Evolutionary conservation across 2,888 invertebrate genomes (phyloP), one percentile per base, ranked within the genome.

Genomic region (Troides oblongomaculatus): DNA sequence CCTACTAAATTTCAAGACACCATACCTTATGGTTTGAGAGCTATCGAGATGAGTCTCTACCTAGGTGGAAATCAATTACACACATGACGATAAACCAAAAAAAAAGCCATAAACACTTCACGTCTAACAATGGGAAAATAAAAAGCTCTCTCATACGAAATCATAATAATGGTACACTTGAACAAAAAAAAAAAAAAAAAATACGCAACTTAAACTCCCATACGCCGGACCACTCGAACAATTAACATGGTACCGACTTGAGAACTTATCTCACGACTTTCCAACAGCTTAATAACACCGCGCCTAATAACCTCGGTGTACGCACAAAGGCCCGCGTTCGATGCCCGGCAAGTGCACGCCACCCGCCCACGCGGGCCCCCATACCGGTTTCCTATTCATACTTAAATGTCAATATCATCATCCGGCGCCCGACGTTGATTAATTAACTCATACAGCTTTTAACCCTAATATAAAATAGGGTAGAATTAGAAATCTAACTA

Each of bases 331-430:
- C 17, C 66, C 63, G 66, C 59, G 69, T 69, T 72, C 62, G 70
- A 71, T 68, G 21, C 67, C 73, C 73, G 73, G 73, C 75, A 74
- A 76, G 74, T 75, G 72, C 74, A 74, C 75, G 68, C 58, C 70
- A 70, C 67, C 53, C 71, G 71, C 79, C 80, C 78, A 80, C 81
- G 75, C 14, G 14, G 75, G 64, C 69, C 76, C 76, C 78, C 77
- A 74, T 7, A 21, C n/a, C 25, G 30, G n/a, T 58, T 70, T 73
- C 76, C 73, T 75, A 79, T 74, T 74, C 64, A 67, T 70, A 56
- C 56, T 43, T 14, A 63, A 67, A 64, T 60, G 67, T 70, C 70
- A 67, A 30, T 64, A 61, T 61, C 66, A 59, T 46, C 30, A 64
- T 68, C 69, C 69, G 71, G 66, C 69, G 66, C 68, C 64, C 61